Percentiles rank a stretch among this genome's conserved stretches.
Conservation (phyloP, 2,888 invertebrate genomes). For the Aporophyla nigra region DNA sequence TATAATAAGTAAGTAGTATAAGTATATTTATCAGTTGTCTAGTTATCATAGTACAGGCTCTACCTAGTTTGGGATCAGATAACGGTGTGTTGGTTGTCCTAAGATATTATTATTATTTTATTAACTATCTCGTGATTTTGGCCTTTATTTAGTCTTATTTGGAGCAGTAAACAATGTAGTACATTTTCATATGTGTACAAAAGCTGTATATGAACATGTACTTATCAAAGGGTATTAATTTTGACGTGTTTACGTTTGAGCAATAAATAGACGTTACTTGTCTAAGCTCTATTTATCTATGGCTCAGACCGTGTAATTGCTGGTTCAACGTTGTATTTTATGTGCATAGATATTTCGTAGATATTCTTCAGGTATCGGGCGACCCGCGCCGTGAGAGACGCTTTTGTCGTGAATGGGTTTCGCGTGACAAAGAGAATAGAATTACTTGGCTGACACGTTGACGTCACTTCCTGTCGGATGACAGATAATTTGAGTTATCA, state of each 20-base stretch:
- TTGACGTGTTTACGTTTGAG: slow-evolving; percentile 43
- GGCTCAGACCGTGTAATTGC: slow-evolving; percentile 31
- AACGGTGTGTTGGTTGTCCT: too few species aligned
- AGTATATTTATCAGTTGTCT: too few species aligned
- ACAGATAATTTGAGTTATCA: slow-evolving; percentile 65
- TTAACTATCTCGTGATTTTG: slow-evolving; percentile 6
- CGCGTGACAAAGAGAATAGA: slow-evolving; percentile 66
- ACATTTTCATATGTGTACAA: slow-evolving; percentile 28
- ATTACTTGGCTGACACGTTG: slow-evolving; percentile 57
- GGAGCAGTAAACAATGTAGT: slow-evolving; percentile 1
- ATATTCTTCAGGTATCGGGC: slow-evolving; percentile 18
- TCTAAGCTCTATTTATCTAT: slow-evolving; percentile 41
- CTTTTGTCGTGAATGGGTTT: slow-evolving; percentile 56
- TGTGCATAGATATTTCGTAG: neutral
- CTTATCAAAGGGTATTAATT: slow-evolving; percentile 37
- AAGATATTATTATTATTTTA: too few species aligned
- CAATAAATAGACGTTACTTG: slow-evolving; percentile 37
- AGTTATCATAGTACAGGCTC: too few species aligned
- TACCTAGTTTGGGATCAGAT: too few species aligned
- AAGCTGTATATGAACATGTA: slow-evolving; percentile 14
- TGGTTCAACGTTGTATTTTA: neutral
- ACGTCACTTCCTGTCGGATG: slow-evolving; percentile 64
- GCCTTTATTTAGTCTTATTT: slow-evolving; percentile 14
- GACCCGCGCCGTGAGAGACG: slow-evolving; percentile 28
- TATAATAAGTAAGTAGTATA: too few species aligned